Evolutionary conservation across 2,888 invertebrate species (phyloP).

Genomic region (Cheilosia vulpina): DNA sequence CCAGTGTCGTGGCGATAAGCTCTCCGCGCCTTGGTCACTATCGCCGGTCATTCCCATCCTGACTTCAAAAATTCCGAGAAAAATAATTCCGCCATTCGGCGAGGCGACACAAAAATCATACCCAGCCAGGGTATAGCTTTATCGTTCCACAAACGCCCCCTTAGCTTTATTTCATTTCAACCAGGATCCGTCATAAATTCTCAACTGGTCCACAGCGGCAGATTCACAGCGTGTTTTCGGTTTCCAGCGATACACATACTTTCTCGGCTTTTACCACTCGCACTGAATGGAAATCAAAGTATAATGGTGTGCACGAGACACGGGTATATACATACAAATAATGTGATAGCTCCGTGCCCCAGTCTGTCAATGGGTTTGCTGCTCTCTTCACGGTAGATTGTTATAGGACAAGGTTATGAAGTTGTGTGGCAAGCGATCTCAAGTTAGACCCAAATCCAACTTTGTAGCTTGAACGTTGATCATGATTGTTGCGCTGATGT

Average conservation of each 20-base stretch:
- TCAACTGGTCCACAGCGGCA: conserved; percentile 42
- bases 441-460: conserved; percentile 47
- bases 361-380: conserved; percentile 65
- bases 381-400: conserved; percentile 71
- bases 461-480: conserved; percentile 12
- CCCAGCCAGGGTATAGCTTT: conserved; percentile 12
- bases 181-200: conserved; percentile 69
- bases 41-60: not conserved
- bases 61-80: conserved; percentile 37
- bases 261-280: conserved; percentile 66
- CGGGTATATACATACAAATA: not conserved
- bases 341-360: not conserved
- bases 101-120: conserved; percentile 16
- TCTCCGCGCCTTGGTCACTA: conserved; percentile 34
- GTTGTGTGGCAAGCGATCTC: conserved; percentile 65
- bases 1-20: conserved; percentile 54
- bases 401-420: conserved; percentile 73
- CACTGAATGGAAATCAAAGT: conserved; percentile 45
- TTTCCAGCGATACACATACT: conserved; percentile 50
- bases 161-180: conserved; percentile 42
- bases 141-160: conserved; percentile 61
- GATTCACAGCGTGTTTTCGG: conserved; percentile 59
- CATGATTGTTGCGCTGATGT: conserved; percentile 47
- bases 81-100: conserved; percentile 26
- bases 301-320: conserved; percentile 9